These are phyloP conservation scores for Diadegma fenestrale DNA, from an alignment of 2,888 invertebrate species.

Conservation along the genomic window DNA sequence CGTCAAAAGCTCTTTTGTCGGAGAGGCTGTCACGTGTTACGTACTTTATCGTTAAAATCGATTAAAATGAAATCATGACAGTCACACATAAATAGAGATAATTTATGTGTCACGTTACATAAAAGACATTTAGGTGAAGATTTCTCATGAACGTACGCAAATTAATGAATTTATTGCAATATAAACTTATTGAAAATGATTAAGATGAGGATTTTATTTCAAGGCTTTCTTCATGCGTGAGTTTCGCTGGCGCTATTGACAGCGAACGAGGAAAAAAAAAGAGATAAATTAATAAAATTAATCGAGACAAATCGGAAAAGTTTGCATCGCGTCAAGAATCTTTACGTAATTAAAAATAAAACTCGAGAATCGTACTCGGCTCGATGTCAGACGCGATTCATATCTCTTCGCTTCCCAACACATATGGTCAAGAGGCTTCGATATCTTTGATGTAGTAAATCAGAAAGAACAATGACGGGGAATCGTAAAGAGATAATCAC, in stretches of 20 bases:
- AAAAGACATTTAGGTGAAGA: neutral
- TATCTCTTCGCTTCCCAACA: constrained; percentile 68
- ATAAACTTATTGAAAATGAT: constrained; percentile 35
- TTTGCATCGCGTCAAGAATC: constrained; percentile 67
- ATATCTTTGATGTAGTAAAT: constrained; percentile 32
- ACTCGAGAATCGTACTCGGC: constrained; percentile 41
- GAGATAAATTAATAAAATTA: constrained; percentile 3
- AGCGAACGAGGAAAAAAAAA: constrained; percentile 15
- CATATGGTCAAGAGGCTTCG: constrained; percentile 43
- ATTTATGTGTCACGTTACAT: neutral
- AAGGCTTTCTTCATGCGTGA: constrained; percentile 46
- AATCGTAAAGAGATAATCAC: constrained; percentile 23
- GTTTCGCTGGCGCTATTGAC: constrained; percentile 50
- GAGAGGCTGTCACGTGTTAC: constrained; percentile 38
- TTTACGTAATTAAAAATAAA: constrained; percentile 75
- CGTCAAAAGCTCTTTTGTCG: neutral
- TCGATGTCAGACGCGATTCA: constrained; percentile 65
- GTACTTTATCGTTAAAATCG: constrained; percentile 13
- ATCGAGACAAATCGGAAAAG: constrained; percentile 59
- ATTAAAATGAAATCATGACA: neutral
- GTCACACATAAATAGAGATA: neutral
- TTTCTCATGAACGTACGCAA: neutral
- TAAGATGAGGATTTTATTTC: constrained; percentile 48
- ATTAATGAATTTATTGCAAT: neutral
- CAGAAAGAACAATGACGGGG: constrained; percentile 3